Percentiles rank a stretch among this genome's conserved stretches.
Conservation (phyloP, 2,888 invertebrate genomes). For the Dioctria linearis region DNA sequence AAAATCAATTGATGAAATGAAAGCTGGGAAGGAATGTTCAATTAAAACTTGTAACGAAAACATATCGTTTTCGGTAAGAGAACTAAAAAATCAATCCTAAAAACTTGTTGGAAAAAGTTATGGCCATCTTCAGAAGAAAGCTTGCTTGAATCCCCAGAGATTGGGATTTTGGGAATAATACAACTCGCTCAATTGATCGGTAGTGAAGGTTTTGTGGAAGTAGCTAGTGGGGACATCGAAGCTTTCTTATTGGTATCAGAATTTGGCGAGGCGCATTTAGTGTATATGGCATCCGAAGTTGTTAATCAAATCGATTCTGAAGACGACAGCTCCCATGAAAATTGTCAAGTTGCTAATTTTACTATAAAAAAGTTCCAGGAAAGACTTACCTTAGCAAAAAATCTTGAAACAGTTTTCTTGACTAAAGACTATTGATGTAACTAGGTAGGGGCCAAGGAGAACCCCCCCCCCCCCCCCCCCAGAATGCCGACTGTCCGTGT, state of each 20-base stretch:
- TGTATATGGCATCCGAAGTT: neutral
- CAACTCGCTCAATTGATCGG: constrained; percentile 50
- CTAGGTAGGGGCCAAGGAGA: too few species aligned
- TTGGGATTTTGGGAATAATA: constrained; percentile 38
- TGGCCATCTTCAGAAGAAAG: constrained; percentile 47
- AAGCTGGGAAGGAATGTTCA: too few species aligned
- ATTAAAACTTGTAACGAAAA: too few species aligned
- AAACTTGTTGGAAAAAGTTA: neutral
- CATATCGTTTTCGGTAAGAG: too few species aligned
- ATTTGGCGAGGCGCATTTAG: too few species aligned
- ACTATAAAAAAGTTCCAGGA: constrained; percentile 2
- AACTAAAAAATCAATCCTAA: neutral
- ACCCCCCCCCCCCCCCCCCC: too few species aligned
- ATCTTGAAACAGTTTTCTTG: neutral
- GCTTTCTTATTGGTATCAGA: constrained; percentile 34
- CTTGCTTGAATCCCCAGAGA: constrained; percentile 49
- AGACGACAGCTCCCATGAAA: neutral
- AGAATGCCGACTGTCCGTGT: too few species aligned
- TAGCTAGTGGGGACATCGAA: constrained; percentile 47
- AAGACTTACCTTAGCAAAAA: neutral
- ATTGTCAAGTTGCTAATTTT: neutral
- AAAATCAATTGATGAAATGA: too few species aligned
- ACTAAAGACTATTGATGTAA: neutral
- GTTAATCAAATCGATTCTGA: constrained; percentile 9
- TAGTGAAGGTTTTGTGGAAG: constrained; percentile 52